phyloP scores from a whole-genome alignment of 2,888 invertebrate species.

The Drosophila greeni region DNA sequence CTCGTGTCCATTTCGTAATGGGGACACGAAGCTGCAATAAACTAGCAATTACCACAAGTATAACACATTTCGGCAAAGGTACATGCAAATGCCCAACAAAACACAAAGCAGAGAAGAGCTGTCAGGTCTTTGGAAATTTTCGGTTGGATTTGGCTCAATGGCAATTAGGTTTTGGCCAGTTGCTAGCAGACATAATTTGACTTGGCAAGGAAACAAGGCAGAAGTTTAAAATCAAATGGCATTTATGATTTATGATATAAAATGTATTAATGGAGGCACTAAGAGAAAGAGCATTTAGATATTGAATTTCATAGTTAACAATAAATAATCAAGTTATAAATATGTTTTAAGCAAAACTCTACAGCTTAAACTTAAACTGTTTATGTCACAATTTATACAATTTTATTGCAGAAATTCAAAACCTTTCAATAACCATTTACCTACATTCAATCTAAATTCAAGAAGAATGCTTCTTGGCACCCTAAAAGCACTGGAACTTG shows the following conservation, averaged over 20 bases:
- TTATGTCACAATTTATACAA: too few relatives aligned
- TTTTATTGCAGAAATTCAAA: not conserved
- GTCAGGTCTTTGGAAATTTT: slow-evolving; percentile 9
- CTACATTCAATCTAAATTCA: not conserved
- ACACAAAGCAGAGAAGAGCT: not conserved
- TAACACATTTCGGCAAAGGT: slow-evolving; percentile 16
- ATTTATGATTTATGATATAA: not conserved
- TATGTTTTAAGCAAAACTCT: not conserved
- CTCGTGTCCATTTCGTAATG: slow-evolving; percentile 31
- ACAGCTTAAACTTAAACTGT: too few relatives aligned
- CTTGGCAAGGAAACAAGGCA: not conserved
- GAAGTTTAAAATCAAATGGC: not conserved
- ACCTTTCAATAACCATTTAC: not conserved
- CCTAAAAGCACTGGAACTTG: not conserved
- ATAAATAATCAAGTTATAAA: not conserved
- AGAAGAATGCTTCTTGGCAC: not conserved
- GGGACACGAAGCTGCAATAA: slow-evolving; percentile 58
- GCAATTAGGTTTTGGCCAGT: slow-evolving; percentile 3
- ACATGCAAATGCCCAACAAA: slow-evolving; percentile 15
- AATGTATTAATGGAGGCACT: too few relatives aligned
- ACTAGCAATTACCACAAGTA: slow-evolving; percentile 63
- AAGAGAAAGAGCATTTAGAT: too few relatives aligned
- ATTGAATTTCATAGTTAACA: too few relatives aligned
- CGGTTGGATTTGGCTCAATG: not conserved
- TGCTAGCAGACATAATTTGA: slow-evolving; percentile 1